Evolutionary conservation across 2,113 vertebrate genomes (phyloP), one percentile per base, ranked within the genome.

Genomic region (Falco punctatus): DNA sequence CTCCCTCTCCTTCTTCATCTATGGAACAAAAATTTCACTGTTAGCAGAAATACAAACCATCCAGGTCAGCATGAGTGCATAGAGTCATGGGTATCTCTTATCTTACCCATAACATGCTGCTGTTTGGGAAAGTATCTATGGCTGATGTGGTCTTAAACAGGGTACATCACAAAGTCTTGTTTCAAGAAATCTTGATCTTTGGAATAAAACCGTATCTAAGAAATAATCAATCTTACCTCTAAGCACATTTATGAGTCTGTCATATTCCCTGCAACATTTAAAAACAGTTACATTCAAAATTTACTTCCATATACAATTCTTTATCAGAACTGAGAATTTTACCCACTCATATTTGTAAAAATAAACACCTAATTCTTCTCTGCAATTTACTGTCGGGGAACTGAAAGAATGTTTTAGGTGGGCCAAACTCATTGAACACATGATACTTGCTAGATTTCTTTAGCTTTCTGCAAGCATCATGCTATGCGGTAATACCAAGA

Each of bases 391-490:
- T 59, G 28, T 33, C 38, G 4, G 21, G 14, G 48, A 86, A 49
- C 48, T 15, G 95, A 81, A 92, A 62, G 27, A 86, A 67, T 57
- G 23, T 5, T 64, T 84, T 33, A 54, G 14, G 13, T 65, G 26
- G 42, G 46, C 42, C 38, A 86, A 11, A 55, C 16, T 54, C 81
- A 82, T 48, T 72, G 78, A 96, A 80, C 27, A 81, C 18, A 48
- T 35, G 24, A 64, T 67, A 74, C 30, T 66, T 74, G 18, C 48
- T 67, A 26, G n/a, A 55, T 81, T 86, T 81, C 67, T 88, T 64
- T 13, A 74, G 55, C 21, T 95, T 92, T 94, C 82, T 93, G 88
- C 69, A 92, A 90, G 40, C 75, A 94, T 81, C 72, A 67, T 72
- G 71, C 30, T 85, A 81, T 72, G 52, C 65, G 61, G 33, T 87